Evolutionary conservation across 1,140 invertebrate genomes (phyloP).

Genomic region (Ylistrum balloti): DNA sequence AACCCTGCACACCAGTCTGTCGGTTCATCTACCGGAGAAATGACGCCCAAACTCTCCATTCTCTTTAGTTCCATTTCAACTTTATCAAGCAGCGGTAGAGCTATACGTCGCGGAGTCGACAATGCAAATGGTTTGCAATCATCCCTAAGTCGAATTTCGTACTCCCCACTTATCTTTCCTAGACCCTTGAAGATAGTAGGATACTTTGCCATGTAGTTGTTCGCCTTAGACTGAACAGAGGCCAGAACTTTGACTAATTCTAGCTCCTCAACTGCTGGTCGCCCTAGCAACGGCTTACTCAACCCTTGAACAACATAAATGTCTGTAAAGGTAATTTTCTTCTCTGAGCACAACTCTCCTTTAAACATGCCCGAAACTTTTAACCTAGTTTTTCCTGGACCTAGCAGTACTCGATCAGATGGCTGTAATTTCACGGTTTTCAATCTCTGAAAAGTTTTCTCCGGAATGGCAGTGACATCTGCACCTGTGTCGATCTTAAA

Average conservation of each 20-base stretch:
- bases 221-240: background rate
- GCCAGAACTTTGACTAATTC: constrained; percentile 39
- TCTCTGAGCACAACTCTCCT: background rate
- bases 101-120: background rate
- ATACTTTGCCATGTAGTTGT: constrained; percentile 29
- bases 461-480: constrained; percentile 54
- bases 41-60: background rate
- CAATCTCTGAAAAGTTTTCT: constrained; percentile 22
- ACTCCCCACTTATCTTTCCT: constrained; percentile 44
- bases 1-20: constrained; percentile 59
- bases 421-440: background rate
- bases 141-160: constrained; percentile 38
- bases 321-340: background rate
- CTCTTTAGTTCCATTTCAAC: background rate
- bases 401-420: constrained; percentile 46
- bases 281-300: no score
- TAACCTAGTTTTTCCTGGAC: constrained; percentile 51
- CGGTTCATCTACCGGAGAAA: background rate
- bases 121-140: constrained; percentile 31
- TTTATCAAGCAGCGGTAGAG: constrained; percentile 25
- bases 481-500: constrained; percentile 61
- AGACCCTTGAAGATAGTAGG: constrained; percentile 48
- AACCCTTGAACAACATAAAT: constrained; percentile 52
- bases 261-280: constrained; percentile 50
- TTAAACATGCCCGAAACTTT: constrained; percentile 54